A percentile compares a stretch with the other conserved stretches of the same genome.
These are phyloP conservation scores for Mimas tiliae DNA, from an alignment of 2,888 invertebrate genomes.

Conservation along the genomic window DNA sequence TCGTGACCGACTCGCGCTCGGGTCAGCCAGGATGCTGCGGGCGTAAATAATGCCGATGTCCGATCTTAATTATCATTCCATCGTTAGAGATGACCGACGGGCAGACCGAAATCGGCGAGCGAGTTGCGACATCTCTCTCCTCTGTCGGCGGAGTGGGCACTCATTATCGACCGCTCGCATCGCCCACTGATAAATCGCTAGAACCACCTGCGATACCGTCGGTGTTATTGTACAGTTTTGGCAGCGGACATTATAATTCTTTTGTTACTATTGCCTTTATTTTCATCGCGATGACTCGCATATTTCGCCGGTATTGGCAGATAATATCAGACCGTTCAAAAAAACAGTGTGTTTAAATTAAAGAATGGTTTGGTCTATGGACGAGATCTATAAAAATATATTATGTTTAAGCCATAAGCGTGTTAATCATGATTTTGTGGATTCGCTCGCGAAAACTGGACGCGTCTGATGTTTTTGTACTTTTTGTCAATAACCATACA, in stretches of 20 bases:
- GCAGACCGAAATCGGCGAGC: conserved; percentile 74
- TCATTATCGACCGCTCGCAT: conserved; percentile 71
- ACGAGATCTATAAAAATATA: conserved; percentile 8
- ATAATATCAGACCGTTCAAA: conserved; percentile 54
- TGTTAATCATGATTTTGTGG: background rate
- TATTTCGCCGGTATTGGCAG: conserved; percentile 55
- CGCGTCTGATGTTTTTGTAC: background rate
- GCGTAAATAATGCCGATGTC: conserved; percentile 82
- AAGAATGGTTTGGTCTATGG: conserved; percentile 34
- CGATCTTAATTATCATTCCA: conserved; percentile 83
- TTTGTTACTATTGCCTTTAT: conserved; percentile 78
- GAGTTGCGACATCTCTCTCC: conserved; percentile 70
- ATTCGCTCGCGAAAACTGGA: background rate
- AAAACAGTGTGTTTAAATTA: conserved; percentile 57
- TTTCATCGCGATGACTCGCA: conserved; percentile 72
- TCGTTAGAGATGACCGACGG: conserved; percentile 82
- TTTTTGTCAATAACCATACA: background rate
- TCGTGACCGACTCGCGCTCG: conserved; percentile 76
- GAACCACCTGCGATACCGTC: conserved; percentile 70
- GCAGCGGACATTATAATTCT: conserved; percentile 78
- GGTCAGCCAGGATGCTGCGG: conserved; percentile 78
- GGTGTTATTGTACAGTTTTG: conserved; percentile 72
- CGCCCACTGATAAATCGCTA: conserved; percentile 75
- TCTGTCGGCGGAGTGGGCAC: conserved; percentile 57
- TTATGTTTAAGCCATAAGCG: conserved; percentile 4